phyloP scores from a whole-genome alignment of 2,888 invertebrate species.

The Apantesis nais region DNA sequence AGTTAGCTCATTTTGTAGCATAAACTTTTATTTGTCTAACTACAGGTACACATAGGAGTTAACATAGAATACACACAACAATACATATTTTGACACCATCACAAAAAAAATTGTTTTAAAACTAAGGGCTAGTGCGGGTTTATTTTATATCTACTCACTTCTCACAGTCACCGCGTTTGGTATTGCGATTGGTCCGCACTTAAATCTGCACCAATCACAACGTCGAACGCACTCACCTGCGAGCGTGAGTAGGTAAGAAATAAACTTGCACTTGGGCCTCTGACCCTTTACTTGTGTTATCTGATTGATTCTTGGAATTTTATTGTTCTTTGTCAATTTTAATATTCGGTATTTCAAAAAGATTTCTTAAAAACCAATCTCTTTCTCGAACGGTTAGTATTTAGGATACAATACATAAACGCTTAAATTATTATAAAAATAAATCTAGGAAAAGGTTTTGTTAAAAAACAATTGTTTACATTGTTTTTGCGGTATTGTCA shows the following conservation, averaged over 20 bases:
- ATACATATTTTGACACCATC: background rate
- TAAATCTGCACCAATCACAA: no score
- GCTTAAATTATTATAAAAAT: background rate
- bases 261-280: no score
- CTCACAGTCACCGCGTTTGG: no score
- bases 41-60: background rate
- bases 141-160: no score
- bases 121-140: no score
- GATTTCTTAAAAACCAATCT: no score
- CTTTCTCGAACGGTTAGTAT: background rate
- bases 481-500: no score
- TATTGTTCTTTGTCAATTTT: background rate
- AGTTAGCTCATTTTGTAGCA: background rate
- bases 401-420: background rate
- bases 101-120: no score
- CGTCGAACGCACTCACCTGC: no score
- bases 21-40: background rate
- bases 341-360: background rate
- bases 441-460: background rate
- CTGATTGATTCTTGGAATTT: background rate
- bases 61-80: background rate
- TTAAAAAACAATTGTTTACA: background rate
- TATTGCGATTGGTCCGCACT: no score
- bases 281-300: background rate
- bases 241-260: no score